Evolutionary conservation across 2,113 vertebrate genomes (phyloP).

Genomic region (Macrotis lagotis): DNA sequence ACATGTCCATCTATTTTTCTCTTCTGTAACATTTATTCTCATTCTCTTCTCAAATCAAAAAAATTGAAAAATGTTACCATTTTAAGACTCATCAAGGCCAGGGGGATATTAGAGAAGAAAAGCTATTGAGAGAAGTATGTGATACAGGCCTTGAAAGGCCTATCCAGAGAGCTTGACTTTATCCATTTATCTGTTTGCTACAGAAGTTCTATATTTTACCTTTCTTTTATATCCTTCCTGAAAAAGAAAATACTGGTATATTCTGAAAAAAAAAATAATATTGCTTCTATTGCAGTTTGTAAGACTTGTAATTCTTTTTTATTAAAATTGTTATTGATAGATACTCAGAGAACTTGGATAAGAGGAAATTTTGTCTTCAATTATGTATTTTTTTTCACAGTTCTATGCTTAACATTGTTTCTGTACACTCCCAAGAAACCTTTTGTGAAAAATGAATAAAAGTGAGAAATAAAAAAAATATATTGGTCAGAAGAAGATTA

Average conservation of each 20-base stretch:
- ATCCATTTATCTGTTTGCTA: not conserved
- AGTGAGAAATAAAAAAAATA: slow-evolving; percentile 52
- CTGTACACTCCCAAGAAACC: slow-evolving; percentile 53
- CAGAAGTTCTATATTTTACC: not conserved
- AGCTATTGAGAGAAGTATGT: accelerated
- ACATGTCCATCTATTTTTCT: not conserved
- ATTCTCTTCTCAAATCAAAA: not conserved
- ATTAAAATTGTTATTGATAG: slow-evolving; percentile 33
- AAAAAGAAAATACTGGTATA: not conserved
- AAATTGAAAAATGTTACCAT: not conserved
- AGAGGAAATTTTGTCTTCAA: slow-evolving; percentile 49
- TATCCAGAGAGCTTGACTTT: not conserved
- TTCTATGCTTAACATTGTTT: slow-evolving; percentile 63
- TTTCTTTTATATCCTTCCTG: not conserved
- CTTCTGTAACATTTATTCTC: not conserved
- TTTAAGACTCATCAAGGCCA: not conserved
- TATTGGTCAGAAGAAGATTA: too few species aligned
- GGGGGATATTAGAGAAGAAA: not conserved
- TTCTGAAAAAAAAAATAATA: not conserved
- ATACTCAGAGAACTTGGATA: not conserved
- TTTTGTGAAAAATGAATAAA: slow-evolving; percentile 55
- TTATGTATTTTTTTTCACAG: slow-evolving; percentile 46
- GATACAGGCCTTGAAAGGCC: not conserved
- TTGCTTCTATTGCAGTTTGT: slow-evolving; percentile 7
- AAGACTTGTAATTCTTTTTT: slow-evolving; percentile 42